Evolutionary conservation across 1,140 invertebrate species (phyloP).

Genomic region (Pogonognathellus flavescens): DNA sequence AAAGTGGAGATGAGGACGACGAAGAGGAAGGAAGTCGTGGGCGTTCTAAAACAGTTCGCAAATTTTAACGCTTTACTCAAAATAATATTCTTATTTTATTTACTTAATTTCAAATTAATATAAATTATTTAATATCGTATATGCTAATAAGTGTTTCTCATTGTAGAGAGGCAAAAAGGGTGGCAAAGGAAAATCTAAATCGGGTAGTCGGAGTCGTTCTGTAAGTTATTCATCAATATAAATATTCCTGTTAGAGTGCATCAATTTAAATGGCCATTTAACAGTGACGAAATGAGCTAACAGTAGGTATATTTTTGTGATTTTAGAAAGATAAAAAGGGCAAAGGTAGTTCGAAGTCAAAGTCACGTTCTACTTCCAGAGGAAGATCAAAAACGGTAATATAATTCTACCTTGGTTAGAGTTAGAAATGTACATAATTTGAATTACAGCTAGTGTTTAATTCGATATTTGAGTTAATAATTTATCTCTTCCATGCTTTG

Average conservation of each 20-base stretch:
- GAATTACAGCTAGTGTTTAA: too few species aligned
- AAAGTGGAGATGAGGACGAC: slow-evolving; percentile 17
- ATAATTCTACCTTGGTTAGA: too few species aligned
- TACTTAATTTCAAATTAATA: too few species aligned
- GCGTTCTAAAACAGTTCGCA: slow-evolving; percentile 18
- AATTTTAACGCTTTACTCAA: not conserved
- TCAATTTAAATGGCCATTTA: not conserved
- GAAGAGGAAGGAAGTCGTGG: slow-evolving; percentile 20
- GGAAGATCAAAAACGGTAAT: slow-evolving; percentile 24
- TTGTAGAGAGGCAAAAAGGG: slow-evolving; percentile 20
- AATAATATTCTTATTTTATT: too few species aligned
- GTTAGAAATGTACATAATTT: too few species aligned
- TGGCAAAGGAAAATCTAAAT: slow-evolving; percentile 34
- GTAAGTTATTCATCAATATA: not conserved
- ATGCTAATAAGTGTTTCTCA: not conserved
- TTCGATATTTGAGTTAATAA: too few species aligned
- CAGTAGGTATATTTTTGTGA: not conserved
- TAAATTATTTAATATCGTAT: too few species aligned
- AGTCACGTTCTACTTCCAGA: not conserved
- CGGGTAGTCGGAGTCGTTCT: not conserved
- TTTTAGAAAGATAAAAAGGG: slow-evolving; percentile 30
- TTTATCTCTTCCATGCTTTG: not conserved
- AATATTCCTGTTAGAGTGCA: not conserved
- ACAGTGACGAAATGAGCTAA: too few species aligned
- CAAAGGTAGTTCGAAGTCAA: slow-evolving; percentile 1